A percentile compares a stretch with the other conserved stretches of the same genome.
Conservation (phyloP, 2,888 invertebrate genomes). For the Parnassius mnemosyne region DNA sequence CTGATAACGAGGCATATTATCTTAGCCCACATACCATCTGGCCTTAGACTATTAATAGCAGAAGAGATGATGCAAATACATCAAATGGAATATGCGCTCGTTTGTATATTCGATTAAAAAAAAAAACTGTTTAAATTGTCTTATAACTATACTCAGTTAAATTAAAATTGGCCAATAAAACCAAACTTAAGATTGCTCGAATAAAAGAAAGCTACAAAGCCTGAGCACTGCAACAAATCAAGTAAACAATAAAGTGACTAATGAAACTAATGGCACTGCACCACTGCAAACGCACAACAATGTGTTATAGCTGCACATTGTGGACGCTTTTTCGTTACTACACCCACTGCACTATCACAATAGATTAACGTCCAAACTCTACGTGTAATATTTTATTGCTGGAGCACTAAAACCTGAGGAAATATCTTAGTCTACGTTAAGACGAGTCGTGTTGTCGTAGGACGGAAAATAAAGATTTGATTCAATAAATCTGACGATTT, state of each 20-base stretch:
- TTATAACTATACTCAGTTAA: neutral
- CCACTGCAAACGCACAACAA: conserved; percentile 32
- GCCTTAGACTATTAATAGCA: no score
- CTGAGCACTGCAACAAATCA: conserved; percentile 15
- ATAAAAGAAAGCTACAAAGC: conserved; percentile 10
- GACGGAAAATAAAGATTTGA: no score
- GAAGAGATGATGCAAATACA: no score
- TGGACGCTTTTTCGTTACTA: conserved; percentile 40
- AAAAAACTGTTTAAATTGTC: no score
- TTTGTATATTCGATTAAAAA: no score
- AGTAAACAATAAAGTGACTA: conserved; percentile 28
- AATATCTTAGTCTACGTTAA: conserved; percentile 25
- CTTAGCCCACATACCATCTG: no score
- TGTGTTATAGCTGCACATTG: conserved; percentile 55
- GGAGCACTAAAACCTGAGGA: conserved; percentile 43
- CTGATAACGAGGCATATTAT: no score
- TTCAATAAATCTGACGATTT: no score
- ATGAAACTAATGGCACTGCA: conserved; percentile 31
- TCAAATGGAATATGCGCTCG: no score
- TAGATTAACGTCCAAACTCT: conserved; percentile 64
- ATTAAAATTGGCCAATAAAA: neutral
- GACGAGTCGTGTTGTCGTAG: no score
- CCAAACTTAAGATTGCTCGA: neutral
- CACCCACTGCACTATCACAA: conserved; percentile 53
- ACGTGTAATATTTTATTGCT: conserved; percentile 56